Percentiles rank a stretch among this genome's conserved stretches.
phyloP scores from a whole-genome alignment of 2,888 invertebrate genomes.

The Anarsia innoxiella region DNA sequence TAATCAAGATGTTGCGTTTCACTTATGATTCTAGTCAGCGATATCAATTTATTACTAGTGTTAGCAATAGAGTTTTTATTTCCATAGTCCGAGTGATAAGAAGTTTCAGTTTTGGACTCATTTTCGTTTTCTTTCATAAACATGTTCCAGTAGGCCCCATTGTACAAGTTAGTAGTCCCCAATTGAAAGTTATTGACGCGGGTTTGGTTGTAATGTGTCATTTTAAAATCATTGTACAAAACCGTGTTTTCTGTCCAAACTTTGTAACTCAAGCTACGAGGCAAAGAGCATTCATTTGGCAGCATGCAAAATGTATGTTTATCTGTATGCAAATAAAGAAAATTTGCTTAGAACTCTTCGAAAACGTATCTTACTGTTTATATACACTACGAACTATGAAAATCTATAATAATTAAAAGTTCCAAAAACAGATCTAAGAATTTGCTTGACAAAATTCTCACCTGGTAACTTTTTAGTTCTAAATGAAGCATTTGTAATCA shows the following conservation, averaged over 20 bases:
- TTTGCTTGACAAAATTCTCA: too few relatives aligned
- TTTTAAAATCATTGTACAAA: constrained; percentile 19
- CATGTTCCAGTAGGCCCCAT: constrained; percentile 22
- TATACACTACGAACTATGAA: constrained; percentile 19
- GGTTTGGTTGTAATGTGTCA: constrained; percentile 18
- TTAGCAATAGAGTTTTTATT: too few relatives aligned
- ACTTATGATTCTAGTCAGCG: too few relatives aligned
- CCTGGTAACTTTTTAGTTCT: constrained; percentile 97
- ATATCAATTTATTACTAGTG: constrained; percentile 15
- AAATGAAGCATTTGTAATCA: constrained; percentile 99
- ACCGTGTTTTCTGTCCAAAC: constrained; percentile 30
- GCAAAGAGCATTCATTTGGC: constrained; percentile 47
- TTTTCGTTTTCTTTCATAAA: constrained; percentile 17
- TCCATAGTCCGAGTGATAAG: too few relatives aligned
- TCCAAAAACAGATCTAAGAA: too few relatives aligned
- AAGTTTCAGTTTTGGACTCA: too few relatives aligned
- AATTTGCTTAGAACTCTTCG: constrained; percentile 14
- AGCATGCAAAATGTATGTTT: constrained; percentile 38
- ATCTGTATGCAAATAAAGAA: constrained; percentile 41
- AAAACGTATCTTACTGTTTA: not conserved
- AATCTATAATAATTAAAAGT: too few relatives aligned
- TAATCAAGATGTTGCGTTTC: too few relatives aligned
- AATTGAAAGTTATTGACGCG: constrained; percentile 11
- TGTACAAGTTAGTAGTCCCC: constrained; percentile 22
- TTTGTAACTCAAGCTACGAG: constrained; percentile 31